phyloP scores from a whole-genome alignment of 2,113 vertebrate genomes.

The Odocoileus virginianus region DNA sequence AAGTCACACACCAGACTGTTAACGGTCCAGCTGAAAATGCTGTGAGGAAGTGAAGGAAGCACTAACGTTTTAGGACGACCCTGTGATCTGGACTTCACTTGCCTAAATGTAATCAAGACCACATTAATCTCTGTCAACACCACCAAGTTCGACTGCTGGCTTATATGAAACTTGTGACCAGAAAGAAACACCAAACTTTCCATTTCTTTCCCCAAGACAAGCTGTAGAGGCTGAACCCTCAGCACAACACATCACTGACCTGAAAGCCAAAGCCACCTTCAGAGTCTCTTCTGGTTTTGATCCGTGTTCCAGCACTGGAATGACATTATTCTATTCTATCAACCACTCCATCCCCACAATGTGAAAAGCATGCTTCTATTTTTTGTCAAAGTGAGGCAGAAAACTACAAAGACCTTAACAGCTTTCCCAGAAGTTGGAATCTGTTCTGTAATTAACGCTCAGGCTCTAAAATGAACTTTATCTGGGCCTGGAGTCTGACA shows the following conservation, averaged over 20 bases:
- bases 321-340: not conserved
- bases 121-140: not conserved
- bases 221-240: not conserved
- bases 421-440: not conserved
- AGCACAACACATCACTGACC: not conserved
- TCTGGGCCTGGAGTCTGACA: not conserved
- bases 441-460: not conserved
- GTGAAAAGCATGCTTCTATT: not conserved
- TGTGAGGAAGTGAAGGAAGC: not conserved
- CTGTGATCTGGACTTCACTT: not conserved
- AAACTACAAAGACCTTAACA: not conserved
- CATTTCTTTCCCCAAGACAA: not conserved
- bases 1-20: not conserved
- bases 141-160: not conserved
- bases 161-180: not conserved
- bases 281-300: not conserved
- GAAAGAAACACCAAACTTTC: not conserved
- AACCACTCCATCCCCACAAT: not conserved
- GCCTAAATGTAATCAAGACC: not conserved
- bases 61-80: not conserved
- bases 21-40: not conserved
- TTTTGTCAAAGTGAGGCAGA: not conserved
- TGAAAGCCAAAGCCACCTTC: not conserved
- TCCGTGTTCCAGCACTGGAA: not conserved
- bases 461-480: not conserved